Base-by-base conservation (phyloP, 1,140 invertebrate species). In the Probaryconus sp. region DNA sequence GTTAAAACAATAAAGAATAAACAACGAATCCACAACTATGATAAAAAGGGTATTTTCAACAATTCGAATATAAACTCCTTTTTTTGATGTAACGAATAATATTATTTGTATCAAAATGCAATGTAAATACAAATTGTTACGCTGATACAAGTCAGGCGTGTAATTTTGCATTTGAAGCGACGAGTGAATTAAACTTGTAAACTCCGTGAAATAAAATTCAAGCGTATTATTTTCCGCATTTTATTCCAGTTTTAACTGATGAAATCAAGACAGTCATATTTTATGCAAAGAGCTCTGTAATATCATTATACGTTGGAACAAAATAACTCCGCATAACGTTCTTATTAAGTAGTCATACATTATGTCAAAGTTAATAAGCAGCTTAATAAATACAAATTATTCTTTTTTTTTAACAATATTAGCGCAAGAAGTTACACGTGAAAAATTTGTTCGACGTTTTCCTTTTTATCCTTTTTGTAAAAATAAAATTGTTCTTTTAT, bases 331-430 rank as follows among this genome's bases (percentile, higher is more conserved):
- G 60, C 35, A 2, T 42, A 42, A 21, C 9, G 18, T 24, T 16
- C 48, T 70, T 63, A 70, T 70, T 61, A 63, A 70, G 63, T 33
- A 70, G 21, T 48, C 42, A 61, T 56, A 50, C 47, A 63, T 55
- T 20, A 20, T 48, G 26, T 20, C 37, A 43, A 17, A 40, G 35
- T 47, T 60, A 53, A n/a, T n/a, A n/a, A n/a, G n/a, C n/a, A n/a
- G n/a, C n/a, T n/a, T n/a, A n/a, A n/a, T n/a, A n/a, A n/a, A n/a
- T n/a, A n/a, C n/a, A n/a, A n/a, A n/a, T n/a, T n/a, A n/a, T n/a
- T n/a, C n/a, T n/a, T n/a, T n/a, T n/a, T n/a, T n/a, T n/a, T n/a
- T n/a, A n/a, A n/a, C n/a, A n/a, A n/a, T n/a, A n/a, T n/a, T n/a
- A n/a, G n/a, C n/a, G n/a, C n/a, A n/a, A n/a, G n/a, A n/a, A n/a